Evolutionary conservation across 2,888 invertebrate genomes (phyloP).

Genomic region (Zhengitettix transpicula): DNA sequence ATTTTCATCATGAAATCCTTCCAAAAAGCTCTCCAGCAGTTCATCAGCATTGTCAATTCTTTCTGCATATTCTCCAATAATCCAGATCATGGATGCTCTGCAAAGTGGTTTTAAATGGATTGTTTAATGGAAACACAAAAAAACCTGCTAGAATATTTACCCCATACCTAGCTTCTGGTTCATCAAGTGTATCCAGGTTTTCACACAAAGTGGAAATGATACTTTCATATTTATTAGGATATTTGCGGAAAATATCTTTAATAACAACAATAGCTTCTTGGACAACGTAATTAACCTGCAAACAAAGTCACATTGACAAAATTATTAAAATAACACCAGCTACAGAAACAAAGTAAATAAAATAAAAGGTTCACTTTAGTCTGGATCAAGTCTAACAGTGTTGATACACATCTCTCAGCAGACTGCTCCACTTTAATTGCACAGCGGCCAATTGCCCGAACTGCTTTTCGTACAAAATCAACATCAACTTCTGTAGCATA

Average conservation of each 20-base stretch:
- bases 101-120: neutral
- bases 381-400: conserved; percentile 91
- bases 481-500: conserved; percentile 98
- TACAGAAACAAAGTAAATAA: neutral
- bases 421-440: conserved; percentile 98
- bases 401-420: conserved; percentile 95
- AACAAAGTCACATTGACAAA: neutral
- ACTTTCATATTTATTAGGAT: conserved; percentile 99
- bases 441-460: conserved; percentile 93
- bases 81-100: conserved; percentile 88
- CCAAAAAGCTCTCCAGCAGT: conserved; percentile 89
- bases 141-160: neutral
- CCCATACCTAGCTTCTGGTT: conserved; percentile 69
- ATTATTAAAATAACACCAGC: neutral
- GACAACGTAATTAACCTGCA: conserved; percentile 84
- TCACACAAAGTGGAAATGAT: conserved; percentile 98
- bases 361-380: conserved; percentile 55
- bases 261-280: conserved; percentile 99
- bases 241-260: conserved; percentile 93
- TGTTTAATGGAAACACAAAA: too few relatives aligned
- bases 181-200: conserved; percentile 95
- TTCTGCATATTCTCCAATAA: conserved; percentile 92
- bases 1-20: conserved; percentile 95
- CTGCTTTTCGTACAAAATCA: conserved; percentile 97
- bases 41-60: conserved; percentile 99